A percentile compares a stretch with the other conserved stretches of the same genome.
Conservation (phyloP, 2,797 vertebrate genomes). For the Leptoclinus maculatus region DNA sequence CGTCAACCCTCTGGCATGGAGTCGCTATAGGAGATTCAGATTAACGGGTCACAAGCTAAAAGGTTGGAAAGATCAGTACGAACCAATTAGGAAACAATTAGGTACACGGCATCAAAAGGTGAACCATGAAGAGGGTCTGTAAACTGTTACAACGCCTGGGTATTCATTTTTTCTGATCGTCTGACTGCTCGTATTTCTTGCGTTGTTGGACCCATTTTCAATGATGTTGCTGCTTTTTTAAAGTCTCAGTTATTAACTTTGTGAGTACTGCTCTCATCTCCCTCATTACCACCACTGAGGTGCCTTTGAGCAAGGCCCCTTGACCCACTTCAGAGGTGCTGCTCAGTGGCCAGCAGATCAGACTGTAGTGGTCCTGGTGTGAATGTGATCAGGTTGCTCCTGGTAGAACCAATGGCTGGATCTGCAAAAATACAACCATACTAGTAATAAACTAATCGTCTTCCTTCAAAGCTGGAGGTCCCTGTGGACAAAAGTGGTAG, state of each 20-base stretch:
- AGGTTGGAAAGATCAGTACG: background rate
- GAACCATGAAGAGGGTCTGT: background rate
- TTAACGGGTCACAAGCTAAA: background rate
- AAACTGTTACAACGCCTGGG: background rate
- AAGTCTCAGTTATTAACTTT: background rate
- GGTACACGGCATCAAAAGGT: background rate
- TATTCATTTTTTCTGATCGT: background rate
- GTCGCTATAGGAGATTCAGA: background rate
- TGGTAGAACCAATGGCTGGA: background rate
- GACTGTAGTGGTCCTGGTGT: background rate
- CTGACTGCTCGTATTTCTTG: background rate
- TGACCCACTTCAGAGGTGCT: background rate
- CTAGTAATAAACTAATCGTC: background rate
- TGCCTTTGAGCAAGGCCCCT: no score
- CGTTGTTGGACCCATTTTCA: background rate
- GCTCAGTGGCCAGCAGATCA: background rate
- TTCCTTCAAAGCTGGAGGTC: background rate
- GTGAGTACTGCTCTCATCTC: background rate
- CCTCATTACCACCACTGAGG: background rate
- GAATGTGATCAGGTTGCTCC: background rate
- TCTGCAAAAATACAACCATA: background rate
- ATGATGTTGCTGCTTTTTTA: background rate
- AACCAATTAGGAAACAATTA: background rate
- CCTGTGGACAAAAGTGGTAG: no score
- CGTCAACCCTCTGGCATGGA: background rate